Evolutionary conservation across 2,888 invertebrate genomes (phyloP).

Genomic region (Torymus tubicola): DNA sequence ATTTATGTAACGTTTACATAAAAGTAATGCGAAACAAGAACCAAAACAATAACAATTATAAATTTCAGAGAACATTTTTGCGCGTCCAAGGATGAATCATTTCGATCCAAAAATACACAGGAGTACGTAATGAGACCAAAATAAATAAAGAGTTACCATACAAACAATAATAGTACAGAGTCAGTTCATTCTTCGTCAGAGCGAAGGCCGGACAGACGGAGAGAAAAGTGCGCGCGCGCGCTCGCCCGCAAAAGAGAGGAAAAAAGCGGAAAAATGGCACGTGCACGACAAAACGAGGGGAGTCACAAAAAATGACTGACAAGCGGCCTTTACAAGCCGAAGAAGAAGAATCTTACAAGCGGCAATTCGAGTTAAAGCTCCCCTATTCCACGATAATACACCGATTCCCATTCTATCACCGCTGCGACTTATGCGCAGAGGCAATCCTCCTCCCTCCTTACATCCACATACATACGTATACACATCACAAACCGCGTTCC

Average conservation of each 20-base stretch:
- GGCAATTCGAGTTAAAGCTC: conserved; percentile 48
- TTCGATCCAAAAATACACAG: conserved; percentile 7
- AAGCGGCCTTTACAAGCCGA: conserved; percentile 50
- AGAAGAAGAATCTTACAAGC: conserved; percentile 56
- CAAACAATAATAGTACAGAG: conserved; percentile 46
- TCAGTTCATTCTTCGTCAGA: conserved; percentile 31
- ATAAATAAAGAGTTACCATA: conserved; percentile 30
- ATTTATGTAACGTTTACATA: too few relatives aligned
- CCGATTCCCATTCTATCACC: conserved; percentile 58
- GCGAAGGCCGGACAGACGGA: background rate
- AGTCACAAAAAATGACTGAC: conserved; percentile 20
- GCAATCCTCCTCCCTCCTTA: background rate
- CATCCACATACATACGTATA: background rate
- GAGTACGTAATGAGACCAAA: conserved; percentile 8
- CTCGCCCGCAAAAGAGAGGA: conserved; percentile 8
- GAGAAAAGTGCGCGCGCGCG: background rate
- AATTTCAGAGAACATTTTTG: too few relatives aligned
- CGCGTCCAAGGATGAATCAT: too few relatives aligned
- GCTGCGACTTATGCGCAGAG: background rate
- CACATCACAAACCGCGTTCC: background rate
- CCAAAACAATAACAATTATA: too few relatives aligned
- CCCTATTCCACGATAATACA: conserved; percentile 55
- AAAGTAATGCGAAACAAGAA: too few relatives aligned
- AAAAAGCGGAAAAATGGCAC: background rate
- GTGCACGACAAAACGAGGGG: background rate